Evolutionary conservation across 2,888 invertebrate genomes (phyloP), one percentile per base, ranked within the genome.

Genomic region (Macrostomum cliftonense): DNA sequence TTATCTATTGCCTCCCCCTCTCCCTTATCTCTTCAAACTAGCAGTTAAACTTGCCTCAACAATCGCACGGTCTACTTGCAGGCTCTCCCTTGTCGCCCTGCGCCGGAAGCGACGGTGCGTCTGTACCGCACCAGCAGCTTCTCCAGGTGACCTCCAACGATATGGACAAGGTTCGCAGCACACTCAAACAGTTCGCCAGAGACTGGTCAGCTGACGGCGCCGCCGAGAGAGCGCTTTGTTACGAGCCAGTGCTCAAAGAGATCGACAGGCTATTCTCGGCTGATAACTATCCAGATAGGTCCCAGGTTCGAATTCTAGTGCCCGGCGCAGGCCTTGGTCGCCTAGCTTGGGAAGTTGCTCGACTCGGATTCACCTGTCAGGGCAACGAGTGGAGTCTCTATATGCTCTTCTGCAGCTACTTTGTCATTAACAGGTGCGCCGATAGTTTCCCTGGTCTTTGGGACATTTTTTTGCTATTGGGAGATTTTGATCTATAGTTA

Each of bases 371-470:
- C 72, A 77, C 77, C 12, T 93, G 91, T 60, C 87, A 93, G 71
- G 97, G 93, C 55, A 97, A 97, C 67, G 97, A 97, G 72, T 93
- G 89, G 74, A 89, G 88, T 28, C 76, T 93, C 39, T 93, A 88
- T 69, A 97, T 97, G 95, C 74, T 97, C 45, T 83, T 95, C 58
- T 84, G 88, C 0, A 89, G 93, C 42, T 86, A 89, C 72, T 95
- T 89, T 69, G 81, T 97, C 50, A 74, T 97, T 42, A 47, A 47
- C 40, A 17, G 19, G 40, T 40, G 28, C 28, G 28, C 28, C 9
- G 4, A 7, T 28, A 28, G 28, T 28, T 28, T 28, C n/a, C n/a
- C n/a, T n/a, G n/a, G n/a, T n/a, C n/a, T n/a, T n/a, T n/a, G n/a
- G n/a, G n/a, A n/a, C n/a, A n/a, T n/a, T n/a, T n/a, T n/a, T n/a